phyloP scores from a whole-genome alignment of 2,888 invertebrate genomes.

The Arge pagana region DNA sequence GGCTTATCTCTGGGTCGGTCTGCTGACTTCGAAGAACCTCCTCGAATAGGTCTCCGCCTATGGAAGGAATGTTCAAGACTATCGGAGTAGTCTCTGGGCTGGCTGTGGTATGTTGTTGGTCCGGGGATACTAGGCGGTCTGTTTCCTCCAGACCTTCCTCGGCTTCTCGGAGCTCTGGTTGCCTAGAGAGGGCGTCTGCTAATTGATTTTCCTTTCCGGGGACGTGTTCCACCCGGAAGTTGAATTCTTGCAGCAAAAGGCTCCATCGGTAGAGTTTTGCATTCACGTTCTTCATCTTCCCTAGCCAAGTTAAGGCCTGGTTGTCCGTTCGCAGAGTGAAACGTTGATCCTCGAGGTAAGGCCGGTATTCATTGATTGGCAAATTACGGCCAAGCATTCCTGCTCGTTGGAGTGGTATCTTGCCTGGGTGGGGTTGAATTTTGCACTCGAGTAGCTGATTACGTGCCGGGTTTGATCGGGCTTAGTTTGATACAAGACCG shows the following conservation, averaged over 20 bases:
- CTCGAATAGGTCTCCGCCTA: not conserved
- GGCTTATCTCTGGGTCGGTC: not conserved
- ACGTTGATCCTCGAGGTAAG: conserved; percentile 29
- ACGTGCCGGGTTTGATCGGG: conserved; percentile 12
- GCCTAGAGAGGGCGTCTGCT: conserved; percentile 31
- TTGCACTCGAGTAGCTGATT: conserved; percentile 33
- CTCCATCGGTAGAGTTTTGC: conserved; percentile 33
- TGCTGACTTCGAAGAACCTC: not conserved
- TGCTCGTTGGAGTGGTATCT: conserved; percentile 30
- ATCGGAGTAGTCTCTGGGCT: not conserved
- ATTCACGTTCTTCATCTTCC: conserved; percentile 26
- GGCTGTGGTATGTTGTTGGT: not conserved
- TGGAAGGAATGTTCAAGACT: not conserved
- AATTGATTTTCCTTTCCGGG: conserved; percentile 29
- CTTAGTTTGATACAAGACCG: conserved; percentile 34
- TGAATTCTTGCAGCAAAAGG: conserved; percentile 30
- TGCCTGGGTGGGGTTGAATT: conserved; percentile 21
- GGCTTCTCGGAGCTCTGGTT: conserved; percentile 8
- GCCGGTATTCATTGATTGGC: conserved; percentile 14
- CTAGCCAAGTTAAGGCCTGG: conserved; percentile 31
- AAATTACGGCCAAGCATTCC: conserved; percentile 15
- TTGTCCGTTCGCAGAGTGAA: conserved; percentile 33
- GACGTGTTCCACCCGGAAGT: conserved; percentile 28
- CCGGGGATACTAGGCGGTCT: not conserved
- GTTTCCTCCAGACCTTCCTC: not conserved